phyloP scores from a whole-genome alignment of 2,888 invertebrate species.

The Volucella bombylans region DNA sequence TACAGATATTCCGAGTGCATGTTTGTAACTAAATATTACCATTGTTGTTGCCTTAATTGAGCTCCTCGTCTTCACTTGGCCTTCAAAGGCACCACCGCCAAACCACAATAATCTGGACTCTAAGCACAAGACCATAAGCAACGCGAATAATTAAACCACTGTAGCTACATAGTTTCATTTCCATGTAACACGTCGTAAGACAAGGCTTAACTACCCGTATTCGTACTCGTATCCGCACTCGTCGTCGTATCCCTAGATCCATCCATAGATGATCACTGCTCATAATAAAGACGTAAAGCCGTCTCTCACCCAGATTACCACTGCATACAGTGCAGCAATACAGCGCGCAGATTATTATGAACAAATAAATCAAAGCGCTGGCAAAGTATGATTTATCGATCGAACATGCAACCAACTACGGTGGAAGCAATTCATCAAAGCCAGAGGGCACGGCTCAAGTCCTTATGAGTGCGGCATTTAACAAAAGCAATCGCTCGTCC shows the following conservation, averaged over 20 bases:
- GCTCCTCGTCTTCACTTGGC: no score
- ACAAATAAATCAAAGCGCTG: conserved; percentile 60
- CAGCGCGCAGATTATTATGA: conserved; percentile 44
- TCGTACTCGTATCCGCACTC: no score
- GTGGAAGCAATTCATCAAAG: conserved; percentile 69
- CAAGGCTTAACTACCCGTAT: not conserved
- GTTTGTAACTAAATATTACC: no score
- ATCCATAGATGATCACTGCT: conserved; percentile 37
- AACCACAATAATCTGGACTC: no score
- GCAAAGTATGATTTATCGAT: conserved; percentile 72
- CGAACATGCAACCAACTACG: conserved; percentile 54
- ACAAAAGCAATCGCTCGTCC: conserved; percentile 54
- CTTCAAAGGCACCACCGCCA: no score
- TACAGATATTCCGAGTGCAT: no score
- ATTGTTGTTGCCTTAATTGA: no score
- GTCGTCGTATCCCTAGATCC: conserved; percentile 7
- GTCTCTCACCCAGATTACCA: conserved; percentile 3
- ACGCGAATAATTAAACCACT: not conserved
- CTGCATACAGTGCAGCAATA: not conserved
- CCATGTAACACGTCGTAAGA: conserved; percentile 11
- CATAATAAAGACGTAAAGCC: conserved; percentile 61
- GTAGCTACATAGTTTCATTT: conserved; percentile 1
- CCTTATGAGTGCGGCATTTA: conserved; percentile 57
- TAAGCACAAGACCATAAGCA: not conserved
- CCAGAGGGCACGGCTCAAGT: conserved; percentile 52